phyloP scores from a whole-genome alignment of 2,888 invertebrate species.

The Dynastes hyllus region DNA sequence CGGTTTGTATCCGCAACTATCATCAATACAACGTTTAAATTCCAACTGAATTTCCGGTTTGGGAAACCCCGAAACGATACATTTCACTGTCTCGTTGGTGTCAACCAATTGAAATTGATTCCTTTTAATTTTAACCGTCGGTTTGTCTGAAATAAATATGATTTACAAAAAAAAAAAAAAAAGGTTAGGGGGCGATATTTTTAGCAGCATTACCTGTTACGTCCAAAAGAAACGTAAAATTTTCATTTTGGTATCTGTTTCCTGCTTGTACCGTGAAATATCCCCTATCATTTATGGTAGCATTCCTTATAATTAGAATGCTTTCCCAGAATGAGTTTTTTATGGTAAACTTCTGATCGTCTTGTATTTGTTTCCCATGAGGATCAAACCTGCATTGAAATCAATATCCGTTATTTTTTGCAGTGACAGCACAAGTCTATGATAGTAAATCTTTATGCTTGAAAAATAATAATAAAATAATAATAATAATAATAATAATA shows the following conservation, averaged over 20 bases:
- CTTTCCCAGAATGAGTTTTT: constrained; percentile 62
- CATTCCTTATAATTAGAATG: constrained; percentile 71
- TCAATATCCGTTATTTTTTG: too few relatives aligned
- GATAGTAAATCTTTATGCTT: too few relatives aligned
- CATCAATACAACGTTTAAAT: constrained; percentile 71
- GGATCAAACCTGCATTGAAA: too few relatives aligned
- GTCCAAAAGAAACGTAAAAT: constrained; percentile 72
- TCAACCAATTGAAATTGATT: constrained; percentile 70
- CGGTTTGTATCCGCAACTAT: constrained; percentile 62
- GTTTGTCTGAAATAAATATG: constrained; percentile 70
- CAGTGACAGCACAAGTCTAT: too few relatives aligned
- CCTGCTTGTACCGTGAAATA: constrained; percentile 74
- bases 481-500: too few relatives aligned
- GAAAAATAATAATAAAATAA: too few relatives aligned
- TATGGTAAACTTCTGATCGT: constrained; percentile 57
- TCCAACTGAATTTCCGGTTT: constrained; percentile 75
- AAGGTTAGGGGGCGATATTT: background rate
- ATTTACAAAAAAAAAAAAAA: background rate
- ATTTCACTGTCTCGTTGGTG: constrained; percentile 70
- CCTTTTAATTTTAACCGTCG: constrained; percentile 68
- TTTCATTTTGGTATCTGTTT: constrained; percentile 70
- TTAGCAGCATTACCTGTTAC: constrained; percentile 70
- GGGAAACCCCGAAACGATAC: constrained; percentile 75
- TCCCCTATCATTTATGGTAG: constrained; percentile 75
- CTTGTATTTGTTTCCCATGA: background rate